Conservation (phyloP, 2,797 vertebrate genomes). For the Lepus oiostolus region DNA sequence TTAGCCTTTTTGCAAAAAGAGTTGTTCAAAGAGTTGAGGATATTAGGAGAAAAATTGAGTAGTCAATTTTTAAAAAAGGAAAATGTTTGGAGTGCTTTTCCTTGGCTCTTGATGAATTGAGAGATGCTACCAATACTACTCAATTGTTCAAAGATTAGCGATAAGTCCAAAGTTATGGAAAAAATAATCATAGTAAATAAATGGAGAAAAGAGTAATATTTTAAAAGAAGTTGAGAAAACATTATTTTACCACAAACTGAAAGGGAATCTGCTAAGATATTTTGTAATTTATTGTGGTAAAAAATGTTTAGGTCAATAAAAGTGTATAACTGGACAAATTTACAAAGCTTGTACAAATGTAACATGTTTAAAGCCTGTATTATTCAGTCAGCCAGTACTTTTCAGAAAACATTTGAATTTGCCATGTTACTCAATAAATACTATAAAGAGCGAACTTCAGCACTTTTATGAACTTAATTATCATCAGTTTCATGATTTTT, state of each 20-base stretch:
- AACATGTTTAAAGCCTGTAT: not conserved
- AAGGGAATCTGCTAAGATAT: not conserved
- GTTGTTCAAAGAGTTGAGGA: not conserved
- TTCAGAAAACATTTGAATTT: not conserved
- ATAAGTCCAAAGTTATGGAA: not conserved
- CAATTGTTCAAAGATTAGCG: not conserved
- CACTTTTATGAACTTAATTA: not conserved
- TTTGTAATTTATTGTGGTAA: not conserved
- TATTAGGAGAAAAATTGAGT: not conserved
- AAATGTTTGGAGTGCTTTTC: not conserved
- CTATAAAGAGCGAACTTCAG: not conserved
- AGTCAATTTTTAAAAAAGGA: not conserved
- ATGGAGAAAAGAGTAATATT: not conserved
- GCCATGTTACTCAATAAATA: not conserved
- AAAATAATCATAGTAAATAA: not conserved
- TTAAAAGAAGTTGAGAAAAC: slow-evolving; percentile 6
- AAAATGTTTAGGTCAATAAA: not conserved
- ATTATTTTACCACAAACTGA: not conserved
- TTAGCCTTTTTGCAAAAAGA: not conserved
- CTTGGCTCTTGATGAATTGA: not conserved
- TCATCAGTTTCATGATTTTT: not conserved
- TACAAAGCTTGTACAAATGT: not conserved
- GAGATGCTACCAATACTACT: not conserved
- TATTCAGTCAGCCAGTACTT: not conserved
- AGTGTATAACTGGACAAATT: not conserved